Base-by-base conservation (phyloP, 2,113 vertebrate species). In the Neotragus moschatus region DNA sequence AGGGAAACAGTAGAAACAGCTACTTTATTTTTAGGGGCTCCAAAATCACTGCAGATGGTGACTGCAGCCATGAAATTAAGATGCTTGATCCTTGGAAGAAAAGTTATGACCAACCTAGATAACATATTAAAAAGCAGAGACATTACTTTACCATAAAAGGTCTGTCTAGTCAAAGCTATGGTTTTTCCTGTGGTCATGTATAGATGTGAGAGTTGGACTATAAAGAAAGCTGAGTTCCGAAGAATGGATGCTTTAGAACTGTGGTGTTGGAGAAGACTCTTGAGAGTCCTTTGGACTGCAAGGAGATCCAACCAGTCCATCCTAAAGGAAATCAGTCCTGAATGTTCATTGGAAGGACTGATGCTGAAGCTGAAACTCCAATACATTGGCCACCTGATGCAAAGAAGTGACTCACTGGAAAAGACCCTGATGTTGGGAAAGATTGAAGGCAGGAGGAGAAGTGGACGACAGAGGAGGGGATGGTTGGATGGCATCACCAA, bases 391-490 rank as follows among this genome's bases (percentile, higher is more conserved):
- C 28, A 16, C 28, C 6, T 61, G 60, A 61, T 61, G 6, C 0
- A 2, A 61, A 61, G 28, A 33, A 15, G 5, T 61, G 28, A 61
- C 60, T 61, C 28, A 61, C 33, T 61, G 30, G 6, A 33, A 33
- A 61, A 61, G 6, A 61, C 28, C 28, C 30, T 63, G 30, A 33
- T 63, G 30, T 30, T 16, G 30, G 30, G 61, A 63, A 63, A 63
- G 30, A 16, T n/a, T n/a, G 30, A 63, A 33, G 30, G 61, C 30
- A 63, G 30, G 61, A 63, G 30, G 3, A 63, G 30, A 63, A 63
- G 15, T 15, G 15, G 30, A 63, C 0, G 0, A 33, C 15, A 33
- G 15, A 63, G 61, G 61, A 33, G 15, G 15, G 15, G 30, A 63
- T 63, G 61, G 60, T n/a, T 63, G 30, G 30, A 63, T 63, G 61